These are phyloP conservation scores for Hirudinaria manillensis DNA, from an alignment of 2,888 invertebrate genomes.

Conservation along the genomic window DNA sequence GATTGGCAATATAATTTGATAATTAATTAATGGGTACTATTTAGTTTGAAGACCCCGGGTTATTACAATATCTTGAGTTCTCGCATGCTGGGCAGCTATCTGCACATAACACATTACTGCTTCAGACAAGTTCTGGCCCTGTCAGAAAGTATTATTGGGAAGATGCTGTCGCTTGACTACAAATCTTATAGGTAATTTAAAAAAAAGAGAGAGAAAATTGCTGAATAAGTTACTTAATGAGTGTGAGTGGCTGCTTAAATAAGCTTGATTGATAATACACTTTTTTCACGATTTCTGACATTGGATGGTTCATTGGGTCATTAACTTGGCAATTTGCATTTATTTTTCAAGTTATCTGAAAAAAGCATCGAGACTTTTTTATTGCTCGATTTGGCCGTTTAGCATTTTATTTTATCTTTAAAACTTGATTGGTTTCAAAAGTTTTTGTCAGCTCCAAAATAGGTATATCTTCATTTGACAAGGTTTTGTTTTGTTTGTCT, in stretches of 20 bases:
- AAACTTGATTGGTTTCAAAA: neutral
- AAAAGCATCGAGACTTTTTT: too few relatives aligned
- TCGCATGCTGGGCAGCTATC: conserved; percentile 43
- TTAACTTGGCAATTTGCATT: neutral
- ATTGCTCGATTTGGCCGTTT: too few relatives aligned
- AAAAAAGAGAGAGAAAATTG: too few relatives aligned
- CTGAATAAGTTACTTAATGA: too few relatives aligned
- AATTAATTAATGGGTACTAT: too few relatives aligned
- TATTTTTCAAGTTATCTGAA: neutral
- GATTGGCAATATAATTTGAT: too few relatives aligned
- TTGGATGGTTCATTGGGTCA: neutral
- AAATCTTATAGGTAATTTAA: conserved; percentile 2
- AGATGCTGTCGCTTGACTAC: conserved; percentile 34
- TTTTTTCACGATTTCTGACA: too few relatives aligned
- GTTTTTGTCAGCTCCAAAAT: neutral
- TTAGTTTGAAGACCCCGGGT: too few relatives aligned
- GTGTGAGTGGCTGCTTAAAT: too few relatives aligned
- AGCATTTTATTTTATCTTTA: too few relatives aligned
- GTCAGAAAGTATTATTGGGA: conserved; percentile 51
- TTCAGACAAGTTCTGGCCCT: conserved; percentile 52
- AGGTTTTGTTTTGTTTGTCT: neutral
- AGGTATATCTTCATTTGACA: neutral
- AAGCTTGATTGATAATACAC: too few relatives aligned
- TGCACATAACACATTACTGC: conserved; percentile 51
- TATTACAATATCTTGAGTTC: neutral